Percentiles rank a stretch among this genome's conserved stretches.
These are phyloP conservation scores for Dysmachus trigonus DNA, from an alignment of 2,888 invertebrate species.

Conservation along the genomic window DNA sequence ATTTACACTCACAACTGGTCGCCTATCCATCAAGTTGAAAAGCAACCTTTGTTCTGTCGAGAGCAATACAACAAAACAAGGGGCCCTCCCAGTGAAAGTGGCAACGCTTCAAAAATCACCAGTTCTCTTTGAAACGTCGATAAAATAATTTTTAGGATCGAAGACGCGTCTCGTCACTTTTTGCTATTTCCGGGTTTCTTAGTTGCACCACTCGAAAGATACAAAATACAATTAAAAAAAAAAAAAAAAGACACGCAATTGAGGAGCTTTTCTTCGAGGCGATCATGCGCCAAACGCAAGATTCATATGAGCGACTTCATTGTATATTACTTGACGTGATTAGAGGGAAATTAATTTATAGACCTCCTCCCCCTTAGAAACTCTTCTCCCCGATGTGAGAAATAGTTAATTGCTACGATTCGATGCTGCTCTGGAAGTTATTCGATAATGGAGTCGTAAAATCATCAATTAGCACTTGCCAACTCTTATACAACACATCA, in stretches of 20 bases:
- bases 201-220: neutral
- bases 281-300: neutral
- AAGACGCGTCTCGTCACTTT: neutral
- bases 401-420: neutral
- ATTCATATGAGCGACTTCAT: neutral
- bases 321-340: neutral
- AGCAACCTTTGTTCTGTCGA: conserved; percentile 9
- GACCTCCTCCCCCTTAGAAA: neutral
- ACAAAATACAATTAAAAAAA: too few species aligned
- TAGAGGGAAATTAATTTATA: neutral
- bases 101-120: neutral
- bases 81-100: conserved; percentile 20
- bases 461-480: neutral
- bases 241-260: neutral
- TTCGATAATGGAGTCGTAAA: neutral
- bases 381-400: neutral
- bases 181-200: conserved; percentile 1
- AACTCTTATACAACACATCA: neutral
- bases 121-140: neutral
- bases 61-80: too few species aligned
- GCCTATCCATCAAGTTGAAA: conserved; percentile 13
- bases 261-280: neutral
- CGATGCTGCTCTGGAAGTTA: neutral
- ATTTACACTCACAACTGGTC: conserved; percentile 8
- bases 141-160: neutral